Evolutionary conservation across 2,888 invertebrate species (phyloP).

Genomic region (Dinocampus coccinellae): DNA sequence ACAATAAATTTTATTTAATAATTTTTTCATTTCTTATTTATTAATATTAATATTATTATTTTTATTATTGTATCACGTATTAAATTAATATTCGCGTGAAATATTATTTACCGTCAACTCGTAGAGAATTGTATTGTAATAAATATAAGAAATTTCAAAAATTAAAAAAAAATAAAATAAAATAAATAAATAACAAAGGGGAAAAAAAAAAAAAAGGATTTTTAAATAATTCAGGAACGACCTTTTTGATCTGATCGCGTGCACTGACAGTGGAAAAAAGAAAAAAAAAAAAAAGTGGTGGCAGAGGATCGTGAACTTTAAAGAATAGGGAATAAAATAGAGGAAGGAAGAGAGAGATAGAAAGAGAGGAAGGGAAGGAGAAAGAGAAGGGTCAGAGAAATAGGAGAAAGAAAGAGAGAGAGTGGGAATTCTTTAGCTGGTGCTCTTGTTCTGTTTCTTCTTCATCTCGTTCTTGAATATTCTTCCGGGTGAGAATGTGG

Average conservation of each 20-base stretch:
- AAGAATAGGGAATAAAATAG: background rate
- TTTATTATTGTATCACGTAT: no score
- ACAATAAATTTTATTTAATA: background rate
- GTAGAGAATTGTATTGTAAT: background rate
- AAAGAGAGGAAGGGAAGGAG: conserved; percentile 3
- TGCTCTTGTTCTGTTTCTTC: conserved; percentile 14
- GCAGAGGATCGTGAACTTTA: conserved; percentile 30
- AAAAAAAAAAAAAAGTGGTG: no score
- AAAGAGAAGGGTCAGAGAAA: conserved; percentile 8
- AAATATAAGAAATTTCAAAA: background rate
- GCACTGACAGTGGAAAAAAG: conserved; percentile 30
- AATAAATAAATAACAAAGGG: conserved; percentile 20
- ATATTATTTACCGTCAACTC: no score
- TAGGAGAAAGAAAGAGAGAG: background rate
- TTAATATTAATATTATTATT: no score
- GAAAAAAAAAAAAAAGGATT: conserved; percentile 1
- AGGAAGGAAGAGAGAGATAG: background rate
- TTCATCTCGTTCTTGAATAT: conserved; percentile 14
- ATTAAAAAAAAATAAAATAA: conserved; percentile 28
- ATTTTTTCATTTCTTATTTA: no score
- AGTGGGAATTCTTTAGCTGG: conserved; percentile 2
- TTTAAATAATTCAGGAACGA: no score
- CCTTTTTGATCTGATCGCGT: conserved; percentile 37
- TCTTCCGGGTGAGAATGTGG: conserved; percentile 55
- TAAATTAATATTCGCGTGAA: no score